Conservation (phyloP, 2,797 vertebrate species). For the Crocidura indochinensis region DNA sequence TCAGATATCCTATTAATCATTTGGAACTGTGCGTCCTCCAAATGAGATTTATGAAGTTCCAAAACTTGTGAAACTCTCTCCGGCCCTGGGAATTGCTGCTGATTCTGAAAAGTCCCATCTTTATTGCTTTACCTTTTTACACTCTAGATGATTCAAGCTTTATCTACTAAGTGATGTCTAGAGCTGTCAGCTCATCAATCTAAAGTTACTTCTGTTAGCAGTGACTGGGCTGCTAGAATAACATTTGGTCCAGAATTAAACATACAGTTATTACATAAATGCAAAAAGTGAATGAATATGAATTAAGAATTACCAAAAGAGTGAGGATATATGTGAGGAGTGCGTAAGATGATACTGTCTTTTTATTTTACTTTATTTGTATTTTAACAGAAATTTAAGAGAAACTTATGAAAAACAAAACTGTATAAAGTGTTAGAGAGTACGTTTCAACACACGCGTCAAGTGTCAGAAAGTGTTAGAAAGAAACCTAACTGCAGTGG, state of each 20-base stretch:
- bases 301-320: not conserved
- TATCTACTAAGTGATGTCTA: not conserved
- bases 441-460: not conserved
- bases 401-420: not conserved
- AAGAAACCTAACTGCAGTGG: not conserved
- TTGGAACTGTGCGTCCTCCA: not conserved
- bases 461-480: not conserved
- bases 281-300: slow-evolving; percentile 3
- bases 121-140: not conserved
- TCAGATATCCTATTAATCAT: not conserved
- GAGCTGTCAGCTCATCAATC: not conserved
- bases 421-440: not conserved
- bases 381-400: not conserved
- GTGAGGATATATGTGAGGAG: not conserved
- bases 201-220: not conserved
- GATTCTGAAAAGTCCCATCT: not conserved
- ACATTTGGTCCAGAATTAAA: slow-evolving; percentile 4
- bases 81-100: not conserved
- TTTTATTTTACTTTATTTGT: slow-evolving; percentile 34
- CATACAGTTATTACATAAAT: slow-evolving; percentile 27
- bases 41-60: not conserved
- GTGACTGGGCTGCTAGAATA: not conserved
- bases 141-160: not conserved
- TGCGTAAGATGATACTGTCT: not conserved
- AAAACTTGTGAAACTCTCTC: not conserved